Evolutionary conservation across 2,113 vertebrate species (phyloP).

Genomic region (Petaurus breviceps): DNA sequence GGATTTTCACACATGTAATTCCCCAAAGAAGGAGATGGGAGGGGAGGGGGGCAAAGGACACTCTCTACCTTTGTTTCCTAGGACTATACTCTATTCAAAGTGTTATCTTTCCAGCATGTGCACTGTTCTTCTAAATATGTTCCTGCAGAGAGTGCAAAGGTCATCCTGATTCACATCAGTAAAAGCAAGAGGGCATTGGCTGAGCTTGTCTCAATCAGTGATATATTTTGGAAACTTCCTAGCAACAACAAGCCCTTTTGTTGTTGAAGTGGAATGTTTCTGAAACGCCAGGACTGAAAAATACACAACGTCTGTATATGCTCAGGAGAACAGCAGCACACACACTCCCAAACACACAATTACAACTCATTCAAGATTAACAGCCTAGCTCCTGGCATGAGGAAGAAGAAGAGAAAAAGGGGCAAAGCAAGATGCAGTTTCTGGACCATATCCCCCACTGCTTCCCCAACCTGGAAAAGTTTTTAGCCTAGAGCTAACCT

Average conservation of each 20-base stretch:
- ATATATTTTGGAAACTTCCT: constrained; percentile 56
- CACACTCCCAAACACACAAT: not conserved
- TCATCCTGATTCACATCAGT: constrained; percentile 42
- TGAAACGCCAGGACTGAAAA: constrained; percentile 23
- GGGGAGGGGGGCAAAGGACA: not conserved
- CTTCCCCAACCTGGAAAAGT: constrained; percentile 54
- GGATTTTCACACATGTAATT: not conserved
- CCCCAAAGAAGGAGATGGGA: not conserved
- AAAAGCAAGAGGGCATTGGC: constrained; percentile 37
- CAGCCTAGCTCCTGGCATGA: not conserved
- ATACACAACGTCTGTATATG: not conserved
- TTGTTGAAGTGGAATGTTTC: constrained; percentile 61
- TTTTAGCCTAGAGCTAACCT: constrained; percentile 69
- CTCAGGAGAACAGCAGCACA: constrained; percentile 33
- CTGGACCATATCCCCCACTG: not conserved
- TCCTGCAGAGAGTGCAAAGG: constrained; percentile 52
- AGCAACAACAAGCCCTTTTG: constrained; percentile 38
- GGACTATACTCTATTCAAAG: not conserved
- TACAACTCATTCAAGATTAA: not conserved
- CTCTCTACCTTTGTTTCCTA: not conserved
- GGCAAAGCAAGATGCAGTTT: constrained; percentile 8
- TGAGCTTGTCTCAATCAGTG: constrained; percentile 38
- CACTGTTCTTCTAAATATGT: constrained; percentile 36
- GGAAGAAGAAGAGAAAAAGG: constrained; percentile 34
- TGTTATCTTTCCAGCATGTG: constrained; percentile 44